Conservation (phyloP, 2,113 vertebrate species). For the Channa argus region DNA sequence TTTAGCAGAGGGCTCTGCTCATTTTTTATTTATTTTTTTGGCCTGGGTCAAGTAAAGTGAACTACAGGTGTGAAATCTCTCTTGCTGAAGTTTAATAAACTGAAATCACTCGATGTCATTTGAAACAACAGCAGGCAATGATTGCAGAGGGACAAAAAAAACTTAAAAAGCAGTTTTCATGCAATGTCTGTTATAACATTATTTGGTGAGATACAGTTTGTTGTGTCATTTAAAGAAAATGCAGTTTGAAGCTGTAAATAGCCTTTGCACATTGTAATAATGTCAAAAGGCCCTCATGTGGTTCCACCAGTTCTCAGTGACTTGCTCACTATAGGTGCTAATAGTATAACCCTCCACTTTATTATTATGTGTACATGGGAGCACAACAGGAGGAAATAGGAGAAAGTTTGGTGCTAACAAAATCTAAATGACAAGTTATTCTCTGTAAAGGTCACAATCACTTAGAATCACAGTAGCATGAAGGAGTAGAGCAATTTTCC, state of each 20-base stretch:
- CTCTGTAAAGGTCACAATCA: slow-evolving; percentile 72
- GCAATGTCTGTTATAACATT: too few species aligned
- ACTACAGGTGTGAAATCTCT: not conserved
- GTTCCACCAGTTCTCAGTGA: slow-evolving; percentile 36
- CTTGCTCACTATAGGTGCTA: slow-evolving; percentile 27
- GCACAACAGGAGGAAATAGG: slow-evolving; percentile 36
- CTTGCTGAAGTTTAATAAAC: slow-evolving; percentile 18
- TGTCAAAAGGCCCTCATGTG: slow-evolving; percentile 24
- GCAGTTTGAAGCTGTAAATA: slow-evolving; percentile 35
- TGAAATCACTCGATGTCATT: not conserved
- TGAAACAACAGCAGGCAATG: slow-evolving; percentile 4
- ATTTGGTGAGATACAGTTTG: slow-evolving; percentile 13
- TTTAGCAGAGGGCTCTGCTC: too few species aligned
- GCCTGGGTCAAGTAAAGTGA: not conserved
- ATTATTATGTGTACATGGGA: slow-evolving; percentile 30
- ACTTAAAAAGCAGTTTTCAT: too few species aligned
- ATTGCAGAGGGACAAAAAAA: not conserved
- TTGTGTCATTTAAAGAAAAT: slow-evolving; percentile 20
- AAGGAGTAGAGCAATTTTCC: slow-evolving; percentile 58
- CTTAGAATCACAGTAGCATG: slow-evolving; percentile 62
- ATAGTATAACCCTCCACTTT: slow-evolving; percentile 17
- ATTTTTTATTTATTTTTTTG: not conserved
- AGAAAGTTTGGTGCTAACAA: slow-evolving; percentile 57
- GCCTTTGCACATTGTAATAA: slow-evolving; percentile 29
- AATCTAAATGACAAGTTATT: slow-evolving; percentile 66